Base-by-base conservation (phyloP, 2,888 invertebrate genomes). In the Philonicus albiceps region DNA sequence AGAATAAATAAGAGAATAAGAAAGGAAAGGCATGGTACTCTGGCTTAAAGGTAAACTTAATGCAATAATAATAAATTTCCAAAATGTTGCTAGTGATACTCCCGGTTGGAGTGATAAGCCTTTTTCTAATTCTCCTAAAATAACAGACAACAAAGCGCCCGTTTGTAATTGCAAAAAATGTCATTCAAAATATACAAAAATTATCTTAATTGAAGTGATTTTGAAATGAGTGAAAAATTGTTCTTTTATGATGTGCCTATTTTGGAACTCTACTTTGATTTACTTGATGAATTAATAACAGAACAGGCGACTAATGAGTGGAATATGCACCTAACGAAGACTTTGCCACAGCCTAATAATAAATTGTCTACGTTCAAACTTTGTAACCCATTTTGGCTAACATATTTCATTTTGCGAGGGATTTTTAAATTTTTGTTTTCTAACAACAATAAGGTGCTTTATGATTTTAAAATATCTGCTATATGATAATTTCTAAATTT, bases 321-420 rank as follows among this genome's bases (percentile, higher is more conserved):
- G 19, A 40, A 22, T 40, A 22, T n/a, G n/a, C 6, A 49, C 0
- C 4, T n/a, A 16, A 16, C 16, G 49, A n/a, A 16, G n/a, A n/a
- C n/a, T 6, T 16, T 2, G n/a, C 6, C 49, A 16, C 16, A 4
- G 16, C 6, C 49, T 6, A 43, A 43, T 6, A 43, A 43, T 3
- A 76, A 27, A 76, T 43, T 76, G 2, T 78, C 78, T n/a, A n/a
- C 30, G 30, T 78, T 78, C 22, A 78, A 78, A 78, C 3, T 78
- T 22, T 78, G 78, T 27, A 78, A 78, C 49, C 78, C 78, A 7
- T 78, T 53, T 49, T 78, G 78, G 78, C n/a, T 78, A 11, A 78
- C 78, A 49, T 53, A 6, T 30, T 27, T 43, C 4, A 11, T 78
- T 13, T 27, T 78, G 27, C 1, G 30, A 30, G 49, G 78, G 1